These are phyloP conservation scores for Brachyistius frenatus DNA, from an alignment of 2,113 vertebrate genomes.

Conservation along the genomic window DNA sequence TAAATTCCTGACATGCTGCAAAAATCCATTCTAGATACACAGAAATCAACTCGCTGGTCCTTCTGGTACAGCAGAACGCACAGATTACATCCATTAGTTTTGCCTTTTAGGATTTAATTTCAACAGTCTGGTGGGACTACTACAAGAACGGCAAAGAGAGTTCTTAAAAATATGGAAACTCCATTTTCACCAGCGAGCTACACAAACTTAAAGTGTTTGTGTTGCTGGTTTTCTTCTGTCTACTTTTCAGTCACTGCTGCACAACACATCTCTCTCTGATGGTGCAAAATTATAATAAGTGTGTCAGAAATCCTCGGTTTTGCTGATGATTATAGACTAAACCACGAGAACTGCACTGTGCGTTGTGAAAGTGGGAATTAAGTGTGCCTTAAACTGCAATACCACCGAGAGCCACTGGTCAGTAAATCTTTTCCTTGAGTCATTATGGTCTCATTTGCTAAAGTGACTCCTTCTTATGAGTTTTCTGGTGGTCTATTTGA, in stretches of 20 bases:
- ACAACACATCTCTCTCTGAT: neutral
- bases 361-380: too few relatives aligned
- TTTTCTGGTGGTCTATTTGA: too few relatives aligned
- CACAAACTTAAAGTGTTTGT: neutral
- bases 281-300: neutral
- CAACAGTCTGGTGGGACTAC: neutral
- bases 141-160: neutral
- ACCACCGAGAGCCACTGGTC: too few relatives aligned
- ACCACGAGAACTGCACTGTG: too few relatives aligned
- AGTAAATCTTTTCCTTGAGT: too few relatives aligned
- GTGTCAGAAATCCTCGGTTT: too few relatives aligned
- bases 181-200: neutral
- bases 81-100: neutral
- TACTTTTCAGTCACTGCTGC: neutral
- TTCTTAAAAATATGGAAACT: neutral
- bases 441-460: too few relatives aligned
- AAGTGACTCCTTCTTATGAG: too few relatives aligned
- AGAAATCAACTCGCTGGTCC: neutral
- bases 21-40: neutral
- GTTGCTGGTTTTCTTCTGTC: neutral
- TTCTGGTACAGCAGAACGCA: neutral
- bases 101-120: neutral
- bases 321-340: too few relatives aligned
- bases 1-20: neutral
- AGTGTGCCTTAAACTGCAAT: too few relatives aligned